Base-by-base conservation (phyloP, 2,113 vertebrate species). In the Esox niger region DNA sequence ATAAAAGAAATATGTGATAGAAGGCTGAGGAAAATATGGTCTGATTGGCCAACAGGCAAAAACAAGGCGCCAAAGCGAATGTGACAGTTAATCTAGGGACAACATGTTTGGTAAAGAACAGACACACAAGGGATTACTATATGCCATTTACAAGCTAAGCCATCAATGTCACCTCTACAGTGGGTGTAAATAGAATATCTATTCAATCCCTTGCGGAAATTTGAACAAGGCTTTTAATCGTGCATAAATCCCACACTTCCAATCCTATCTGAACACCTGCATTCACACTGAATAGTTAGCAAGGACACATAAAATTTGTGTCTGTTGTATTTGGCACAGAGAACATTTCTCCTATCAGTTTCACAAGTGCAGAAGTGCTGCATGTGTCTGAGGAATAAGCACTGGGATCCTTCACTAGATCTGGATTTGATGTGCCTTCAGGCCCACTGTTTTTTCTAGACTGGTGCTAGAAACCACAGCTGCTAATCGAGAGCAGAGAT, bases 31-130 rank as follows among this genome's bases (percentile, higher is more conserved):
- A n/a, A 35, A 61, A 13, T 21, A 58, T 79, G 79, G 82, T 81
- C 85, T 84, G 81, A 87, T 87, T 85, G 86, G 76, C 83, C 84
- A 85, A 88, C 81, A 86, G 84, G 78, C 86, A 81, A 87, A 79
- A 78, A 81, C 70, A 84, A 88, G 81, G 78, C 75, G 69, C 66
- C 79, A 25, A 59, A 79, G 68, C 29, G 64, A 65, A 74, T 75
- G 68, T 73, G 79, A 79, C 83, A 83, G 83, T 77, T 86, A 88
- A 89, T 87, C 80, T 82, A 86, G 79, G 20, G 66, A 82, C 77
- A 87, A 67, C 78, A 81, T 82, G 76, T 82, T 62, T 78, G 8
- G 69, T 65, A 70, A 73, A 66, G 68, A 62, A 77, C 54, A 71
- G 69, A 78, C 76, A 73, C 66, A 70, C 72, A 43, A 0, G 17